Conservation (phyloP, 2,113 vertebrate genomes). For the Megaptera novaeangliae region DNA sequence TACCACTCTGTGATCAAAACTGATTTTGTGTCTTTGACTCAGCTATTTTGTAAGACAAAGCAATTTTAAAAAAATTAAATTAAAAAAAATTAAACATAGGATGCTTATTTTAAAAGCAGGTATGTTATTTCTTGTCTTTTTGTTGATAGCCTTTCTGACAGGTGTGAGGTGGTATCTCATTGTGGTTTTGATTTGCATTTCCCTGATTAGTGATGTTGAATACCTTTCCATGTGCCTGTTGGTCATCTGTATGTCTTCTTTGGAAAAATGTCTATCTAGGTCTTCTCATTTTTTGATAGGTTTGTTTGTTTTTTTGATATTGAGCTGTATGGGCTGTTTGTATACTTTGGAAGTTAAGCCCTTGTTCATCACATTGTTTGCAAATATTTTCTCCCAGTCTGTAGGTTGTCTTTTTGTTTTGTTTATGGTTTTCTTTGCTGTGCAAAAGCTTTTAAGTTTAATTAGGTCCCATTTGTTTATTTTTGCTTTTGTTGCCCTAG, state of each 20-base stretch:
- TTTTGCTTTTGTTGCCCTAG: background rate
- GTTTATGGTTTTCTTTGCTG: background rate
- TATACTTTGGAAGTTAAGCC: background rate
- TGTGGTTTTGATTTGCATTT: background rate
- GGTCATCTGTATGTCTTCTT: background rate
- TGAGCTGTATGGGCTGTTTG: background rate
- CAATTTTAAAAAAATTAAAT: background rate
- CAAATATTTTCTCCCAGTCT: background rate
- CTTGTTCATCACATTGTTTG: background rate
- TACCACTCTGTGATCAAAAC: background rate
- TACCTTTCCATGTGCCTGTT: background rate
- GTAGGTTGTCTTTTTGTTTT: background rate
- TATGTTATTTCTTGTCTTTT: background rate
- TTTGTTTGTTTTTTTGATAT: background rate
- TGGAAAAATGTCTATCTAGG: background rate
- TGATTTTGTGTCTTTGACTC: background rate
- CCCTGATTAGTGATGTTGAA: background rate
- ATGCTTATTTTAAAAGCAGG: background rate
- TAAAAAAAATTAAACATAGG: background rate
- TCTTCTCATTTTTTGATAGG: background rate
- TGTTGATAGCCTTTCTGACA: background rate
- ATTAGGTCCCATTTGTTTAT: background rate
- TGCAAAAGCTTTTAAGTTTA: background rate
- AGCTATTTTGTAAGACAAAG: background rate
- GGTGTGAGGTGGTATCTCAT: background rate